Conservation (phyloP, 2,113 vertebrate species). For the Notechis scutatus region DNA sequence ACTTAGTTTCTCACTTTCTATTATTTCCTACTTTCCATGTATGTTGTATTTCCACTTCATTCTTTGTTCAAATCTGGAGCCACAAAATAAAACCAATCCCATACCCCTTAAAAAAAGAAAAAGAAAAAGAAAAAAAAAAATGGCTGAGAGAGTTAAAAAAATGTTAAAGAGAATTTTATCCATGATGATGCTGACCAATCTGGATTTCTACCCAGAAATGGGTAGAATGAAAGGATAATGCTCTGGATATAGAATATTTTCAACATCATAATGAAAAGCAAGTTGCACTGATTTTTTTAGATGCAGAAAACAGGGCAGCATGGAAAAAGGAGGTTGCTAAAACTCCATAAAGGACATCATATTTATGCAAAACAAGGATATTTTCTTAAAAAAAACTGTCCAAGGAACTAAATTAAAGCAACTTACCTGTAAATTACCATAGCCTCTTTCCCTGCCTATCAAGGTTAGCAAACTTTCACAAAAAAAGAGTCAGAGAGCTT, state of each 20-base stretch:
- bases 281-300: neutral
- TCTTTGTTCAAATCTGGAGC: slow-evolving; percentile 14
- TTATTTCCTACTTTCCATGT: neutral
- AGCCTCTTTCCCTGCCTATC: neutral
- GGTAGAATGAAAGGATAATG: too few species aligned
- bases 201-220: too few species aligned
- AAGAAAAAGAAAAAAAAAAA: too few species aligned
- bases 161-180: too few species aligned
- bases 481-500: neutral
- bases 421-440: neutral
- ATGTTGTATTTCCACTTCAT: neutral
- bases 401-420: neutral
- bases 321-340: neutral
- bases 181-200: too few species aligned
- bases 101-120: neutral
- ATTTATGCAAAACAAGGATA: neutral
- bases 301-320: neutral
- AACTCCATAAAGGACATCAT: neutral
- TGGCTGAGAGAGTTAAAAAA: too few species aligned
- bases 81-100: neutral
- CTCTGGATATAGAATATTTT: too few species aligned
- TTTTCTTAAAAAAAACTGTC: neutral
- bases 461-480: neutral
- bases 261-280: neutral
- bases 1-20: neutral